These are phyloP conservation scores for Neotoxoptera formosana DNA, from an alignment of 1,140 invertebrate genomes.

Conservation along the genomic window DNA sequence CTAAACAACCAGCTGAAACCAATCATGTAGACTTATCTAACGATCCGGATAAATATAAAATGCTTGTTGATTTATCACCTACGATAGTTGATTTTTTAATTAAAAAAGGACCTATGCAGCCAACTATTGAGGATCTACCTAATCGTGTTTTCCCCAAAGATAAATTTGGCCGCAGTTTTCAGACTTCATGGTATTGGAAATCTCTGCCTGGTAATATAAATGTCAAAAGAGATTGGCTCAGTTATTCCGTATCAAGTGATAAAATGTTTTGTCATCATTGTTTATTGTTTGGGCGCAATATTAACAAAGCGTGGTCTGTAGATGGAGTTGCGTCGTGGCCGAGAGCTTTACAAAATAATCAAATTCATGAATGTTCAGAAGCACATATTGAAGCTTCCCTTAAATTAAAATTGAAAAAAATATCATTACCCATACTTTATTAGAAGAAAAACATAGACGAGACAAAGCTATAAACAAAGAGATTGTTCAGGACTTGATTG, in stretches of 20 bases:
- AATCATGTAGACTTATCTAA: constrained; percentile 23
- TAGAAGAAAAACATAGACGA: neutral
- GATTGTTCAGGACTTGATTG: neutral
- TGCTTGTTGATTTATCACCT: constrained; percentile 27
- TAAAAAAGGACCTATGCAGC: constrained; percentile 18
- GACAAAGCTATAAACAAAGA: neutral
- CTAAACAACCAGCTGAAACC: neutral
- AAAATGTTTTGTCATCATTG: constrained; percentile 37
- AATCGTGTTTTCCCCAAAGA: constrained; percentile 14
- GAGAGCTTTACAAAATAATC: neutral
- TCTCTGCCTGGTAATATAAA: neutral
- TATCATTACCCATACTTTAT: neutral
- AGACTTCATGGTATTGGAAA: constrained; percentile 18
- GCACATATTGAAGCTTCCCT: constrained; percentile 25
- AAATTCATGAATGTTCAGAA: constrained; percentile 22
- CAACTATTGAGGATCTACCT: neutral
- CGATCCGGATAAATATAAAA: constrained; percentile 12
- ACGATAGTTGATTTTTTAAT: constrained; percentile 24
- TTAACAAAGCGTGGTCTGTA: neutral
- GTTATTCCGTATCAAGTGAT: neutral
- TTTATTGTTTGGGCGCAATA: constrained; percentile 11
- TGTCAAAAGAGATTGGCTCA: constrained; percentile 14
- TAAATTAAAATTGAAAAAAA: constrained; percentile 19
- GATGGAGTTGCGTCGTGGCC: neutral
- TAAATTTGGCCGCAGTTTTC: neutral